These are phyloP conservation scores for Tychaedon coryphoeus DNA, from an alignment of 2,113 vertebrate genomes.

Conservation along the genomic window DNA sequence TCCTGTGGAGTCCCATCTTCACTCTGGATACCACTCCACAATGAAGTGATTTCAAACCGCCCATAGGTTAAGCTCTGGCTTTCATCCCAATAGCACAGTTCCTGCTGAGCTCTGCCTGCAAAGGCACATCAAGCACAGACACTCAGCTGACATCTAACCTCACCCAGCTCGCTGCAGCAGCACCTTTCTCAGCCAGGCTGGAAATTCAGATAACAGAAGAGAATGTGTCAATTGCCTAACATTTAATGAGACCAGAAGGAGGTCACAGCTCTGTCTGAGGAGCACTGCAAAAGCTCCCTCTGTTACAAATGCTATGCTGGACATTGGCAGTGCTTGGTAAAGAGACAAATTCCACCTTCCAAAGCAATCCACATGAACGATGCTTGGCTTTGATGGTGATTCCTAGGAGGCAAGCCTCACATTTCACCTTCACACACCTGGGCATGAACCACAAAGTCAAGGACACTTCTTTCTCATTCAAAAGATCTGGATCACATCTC, in stretches of 20 bases:
- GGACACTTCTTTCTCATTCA: constrained; percentile 43
- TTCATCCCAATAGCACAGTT: constrained; percentile 41
- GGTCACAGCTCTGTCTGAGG: neutral
- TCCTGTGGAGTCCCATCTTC: constrained; percentile 63
- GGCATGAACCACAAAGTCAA: constrained; percentile 40
- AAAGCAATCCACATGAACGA: constrained; percentile 13
- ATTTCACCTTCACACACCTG: constrained; percentile 39
- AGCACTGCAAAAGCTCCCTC: constrained; percentile 5
- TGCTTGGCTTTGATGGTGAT: constrained; percentile 10
- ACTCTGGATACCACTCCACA: constrained; percentile 59
- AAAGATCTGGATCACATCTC: constrained; percentile 20
- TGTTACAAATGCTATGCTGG: constrained; percentile 8
- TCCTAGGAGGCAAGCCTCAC: neutral
- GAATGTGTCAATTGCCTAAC: neutral
- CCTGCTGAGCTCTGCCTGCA: constrained; percentile 53
- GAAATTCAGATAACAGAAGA: neutral
- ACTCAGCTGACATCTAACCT: constrained; percentile 55
- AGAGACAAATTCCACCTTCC: constrained; percentile 10
- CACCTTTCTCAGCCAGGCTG: constrained; percentile 46
- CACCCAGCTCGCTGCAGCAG: neutral
- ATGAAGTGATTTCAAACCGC: constrained; percentile 52
- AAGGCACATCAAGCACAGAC: constrained; percentile 49
- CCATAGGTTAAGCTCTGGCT: constrained; percentile 49
- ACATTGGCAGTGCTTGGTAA: neutral
- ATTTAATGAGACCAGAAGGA: constrained; percentile 22